These are phyloP conservation scores for Vireo altiloquus DNA, from an alignment of 2,113 vertebrate genomes.

Conservation along the genomic window DNA sequence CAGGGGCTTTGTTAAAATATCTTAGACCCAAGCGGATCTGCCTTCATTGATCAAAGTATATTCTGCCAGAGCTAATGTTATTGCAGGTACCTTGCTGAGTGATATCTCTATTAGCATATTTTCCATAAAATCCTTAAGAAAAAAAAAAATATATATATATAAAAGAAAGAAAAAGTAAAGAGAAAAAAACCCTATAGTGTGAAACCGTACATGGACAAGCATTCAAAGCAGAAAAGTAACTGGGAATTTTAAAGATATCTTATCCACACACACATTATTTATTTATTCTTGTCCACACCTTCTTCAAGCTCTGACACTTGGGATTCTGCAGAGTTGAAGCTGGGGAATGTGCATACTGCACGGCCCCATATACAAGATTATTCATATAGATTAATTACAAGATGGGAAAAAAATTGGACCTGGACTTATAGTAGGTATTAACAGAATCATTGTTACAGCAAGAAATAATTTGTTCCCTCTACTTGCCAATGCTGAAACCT, in stretches of 20 bases:
- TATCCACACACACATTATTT: not conserved
- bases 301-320: not conserved
- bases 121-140: not conserved
- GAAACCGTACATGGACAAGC: not conserved
- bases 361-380: not conserved
- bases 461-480: not conserved
- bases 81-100: not conserved
- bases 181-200: not conserved
- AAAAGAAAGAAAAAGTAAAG: rapidly evolving
- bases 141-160: too few relatives aligned
- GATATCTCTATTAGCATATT: not conserved
- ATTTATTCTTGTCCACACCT: not conserved
- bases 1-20: not conserved
- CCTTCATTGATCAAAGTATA: not conserved
- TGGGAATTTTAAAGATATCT: not conserved
- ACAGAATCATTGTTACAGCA: not conserved
- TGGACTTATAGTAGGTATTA: not conserved
- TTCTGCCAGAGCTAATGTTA: not conserved
- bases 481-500: not conserved
- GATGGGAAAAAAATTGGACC: not conserved
- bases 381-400: not conserved
- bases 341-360: not conserved
- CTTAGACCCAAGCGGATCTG: not conserved
- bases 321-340: not conserved
- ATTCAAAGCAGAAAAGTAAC: not conserved